phyloP scores from a whole-genome alignment of 2,113 vertebrate genomes.

The Arizona elegans region DNA sequence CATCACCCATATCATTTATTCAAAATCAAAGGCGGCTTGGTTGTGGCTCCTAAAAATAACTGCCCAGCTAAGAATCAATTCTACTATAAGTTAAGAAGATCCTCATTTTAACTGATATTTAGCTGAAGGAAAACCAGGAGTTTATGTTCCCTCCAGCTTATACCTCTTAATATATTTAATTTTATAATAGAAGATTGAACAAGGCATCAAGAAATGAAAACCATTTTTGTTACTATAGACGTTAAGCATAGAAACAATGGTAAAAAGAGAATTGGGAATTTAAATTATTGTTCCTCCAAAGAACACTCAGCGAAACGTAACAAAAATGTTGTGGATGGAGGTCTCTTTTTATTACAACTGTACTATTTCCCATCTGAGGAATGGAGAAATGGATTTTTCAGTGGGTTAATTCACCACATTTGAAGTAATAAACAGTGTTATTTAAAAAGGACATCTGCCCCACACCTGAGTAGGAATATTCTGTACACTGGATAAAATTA shows the following conservation, averaged over 20 bases:
- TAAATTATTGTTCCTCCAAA: background rate
- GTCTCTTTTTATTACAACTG: background rate
- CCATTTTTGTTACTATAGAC: background rate
- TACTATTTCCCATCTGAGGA: background rate
- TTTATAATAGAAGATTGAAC: background rate
- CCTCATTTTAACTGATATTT: background rate
- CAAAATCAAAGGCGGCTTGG: too few species aligned
- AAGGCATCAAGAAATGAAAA: background rate
- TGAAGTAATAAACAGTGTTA: background rate
- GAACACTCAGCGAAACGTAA: background rate
- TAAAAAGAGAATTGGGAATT: background rate
- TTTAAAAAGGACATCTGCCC: background rate
- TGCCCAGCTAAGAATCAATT: background rate
- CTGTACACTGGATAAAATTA: background rate
- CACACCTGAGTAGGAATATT: background rate
- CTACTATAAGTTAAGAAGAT: background rate
- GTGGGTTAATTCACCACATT: background rate
- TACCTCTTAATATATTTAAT: background rate
- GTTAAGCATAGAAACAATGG: background rate
- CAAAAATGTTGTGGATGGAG: background rate
- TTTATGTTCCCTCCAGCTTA: background rate
- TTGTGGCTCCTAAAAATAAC: background rate
- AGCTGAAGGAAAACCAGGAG: background rate
- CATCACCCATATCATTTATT: background rate
- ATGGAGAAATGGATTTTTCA: background rate